phyloP scores from a whole-genome alignment of 2,888 invertebrate species.

The Keiferia lycopersicella region DNA sequence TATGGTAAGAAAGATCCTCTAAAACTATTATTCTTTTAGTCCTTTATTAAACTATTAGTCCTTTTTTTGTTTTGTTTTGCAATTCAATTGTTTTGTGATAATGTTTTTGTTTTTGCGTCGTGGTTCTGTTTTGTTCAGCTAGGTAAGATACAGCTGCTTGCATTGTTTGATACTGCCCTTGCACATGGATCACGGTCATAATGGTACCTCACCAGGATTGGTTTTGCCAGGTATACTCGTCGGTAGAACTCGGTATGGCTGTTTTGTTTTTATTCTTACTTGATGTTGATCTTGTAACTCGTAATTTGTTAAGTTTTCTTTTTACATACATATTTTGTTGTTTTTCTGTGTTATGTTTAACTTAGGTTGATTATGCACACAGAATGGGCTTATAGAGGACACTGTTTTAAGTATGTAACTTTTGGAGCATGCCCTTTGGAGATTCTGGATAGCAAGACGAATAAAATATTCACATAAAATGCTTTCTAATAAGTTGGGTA shows the following conservation, averaged over 20 bases:
- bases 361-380: background rate
- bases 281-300: background rate
- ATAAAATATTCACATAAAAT: background rate
- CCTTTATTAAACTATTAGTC: no score
- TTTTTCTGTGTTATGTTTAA: constrained; percentile 9
- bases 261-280: background rate
- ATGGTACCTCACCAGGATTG: background rate
- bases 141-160: background rate
- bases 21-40: no score
- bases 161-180: background rate
- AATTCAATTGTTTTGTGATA: background rate
- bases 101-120: background rate
- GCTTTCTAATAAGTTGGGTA: background rate
- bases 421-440: background rate
- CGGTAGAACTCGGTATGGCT: background rate
- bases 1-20: no score
- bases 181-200: background rate
- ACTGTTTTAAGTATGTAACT: background rate
- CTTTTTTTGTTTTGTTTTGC: no score
- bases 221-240: background rate
- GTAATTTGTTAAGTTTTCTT: background rate
- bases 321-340: background rate
- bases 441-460: background rate
- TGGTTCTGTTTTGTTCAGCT: constrained; percentile 21
- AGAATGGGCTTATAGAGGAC: background rate